A percentile compares a stretch with the other conserved stretches of the same genome.
phyloP scores from a whole-genome alignment of 2,888 invertebrate species.

The Clostera curtula region DNA sequence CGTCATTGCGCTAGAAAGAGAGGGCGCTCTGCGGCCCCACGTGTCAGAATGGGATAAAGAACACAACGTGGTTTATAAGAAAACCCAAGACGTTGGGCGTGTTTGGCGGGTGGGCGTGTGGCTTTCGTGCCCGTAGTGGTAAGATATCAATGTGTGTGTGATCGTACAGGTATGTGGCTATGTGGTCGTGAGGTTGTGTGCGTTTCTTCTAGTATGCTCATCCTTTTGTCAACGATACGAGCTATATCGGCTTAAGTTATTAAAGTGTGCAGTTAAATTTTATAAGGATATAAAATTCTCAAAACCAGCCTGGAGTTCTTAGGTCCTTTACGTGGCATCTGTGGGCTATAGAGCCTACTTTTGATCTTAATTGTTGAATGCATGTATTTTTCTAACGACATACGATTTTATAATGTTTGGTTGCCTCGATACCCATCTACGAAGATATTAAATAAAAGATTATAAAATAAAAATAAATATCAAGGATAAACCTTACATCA shows the following conservation, averaged over 20 bases:
- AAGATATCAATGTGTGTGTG: constrained; percentile 34
- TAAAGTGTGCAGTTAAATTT: constrained; percentile 67
- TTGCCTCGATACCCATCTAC: too few relatives aligned
- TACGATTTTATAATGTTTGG: too few relatives aligned
- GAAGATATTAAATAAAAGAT: too few relatives aligned
- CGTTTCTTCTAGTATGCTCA: constrained; percentile 45
- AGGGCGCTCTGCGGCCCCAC: constrained; percentile 23
- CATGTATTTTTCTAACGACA: constrained; percentile 3
- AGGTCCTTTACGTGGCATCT: constrained; percentile 35
- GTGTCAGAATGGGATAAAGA: constrained; percentile 51
- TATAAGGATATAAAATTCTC: constrained; percentile 60
- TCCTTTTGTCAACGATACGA: constrained; percentile 72
- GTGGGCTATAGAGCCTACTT: constrained; percentile 21
- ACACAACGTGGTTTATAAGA: constrained; percentile 74
- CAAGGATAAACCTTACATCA: too few relatives aligned
- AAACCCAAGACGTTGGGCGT: constrained; percentile 76
- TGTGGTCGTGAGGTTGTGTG: constrained; percentile 50
- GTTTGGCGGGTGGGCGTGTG: constrained; percentile 74
- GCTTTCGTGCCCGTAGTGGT: constrained; percentile 57
- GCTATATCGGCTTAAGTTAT: constrained; percentile 68
- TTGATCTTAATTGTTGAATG: constrained; percentile 22
- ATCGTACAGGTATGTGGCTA: constrained; percentile 40
- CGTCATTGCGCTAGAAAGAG: constrained; percentile 68
- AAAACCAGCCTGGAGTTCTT: constrained; percentile 46
- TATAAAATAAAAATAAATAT: too few relatives aligned